A percentile compares a stretch with the other conserved stretches of the same genome.
Conservation (phyloP, 1,140 invertebrate genomes). For the Periplaneta americana region DNA sequence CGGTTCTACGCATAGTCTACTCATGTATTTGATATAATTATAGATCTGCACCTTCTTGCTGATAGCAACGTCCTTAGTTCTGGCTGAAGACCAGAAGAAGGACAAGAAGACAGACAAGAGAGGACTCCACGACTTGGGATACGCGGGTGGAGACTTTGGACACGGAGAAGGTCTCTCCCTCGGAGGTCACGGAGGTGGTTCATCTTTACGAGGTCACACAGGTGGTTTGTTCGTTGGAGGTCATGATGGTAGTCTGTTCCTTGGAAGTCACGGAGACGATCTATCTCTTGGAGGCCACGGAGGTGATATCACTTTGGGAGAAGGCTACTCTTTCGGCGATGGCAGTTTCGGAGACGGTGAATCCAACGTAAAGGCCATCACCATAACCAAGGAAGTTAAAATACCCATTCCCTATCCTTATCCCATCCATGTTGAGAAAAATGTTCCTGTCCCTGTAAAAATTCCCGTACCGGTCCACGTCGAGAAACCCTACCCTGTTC, state of each 20-base stretch:
- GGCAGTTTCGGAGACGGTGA: slow-evolving; percentile 42
- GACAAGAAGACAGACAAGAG: slow-evolving; percentile 3
- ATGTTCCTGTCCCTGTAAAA: slow-evolving; percentile 59
- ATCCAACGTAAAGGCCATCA: slow-evolving; percentile 65
- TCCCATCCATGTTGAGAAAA: slow-evolving; percentile 48
- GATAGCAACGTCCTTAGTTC: too few relatives aligned
- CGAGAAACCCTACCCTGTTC: slow-evolving; percentile 44
- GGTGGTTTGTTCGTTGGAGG: too few relatives aligned
- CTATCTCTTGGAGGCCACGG: not conserved
- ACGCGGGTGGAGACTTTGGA: slow-evolving; percentile 14
- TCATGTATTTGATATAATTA: too few relatives aligned
- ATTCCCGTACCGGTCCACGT: slow-evolving; percentile 48
- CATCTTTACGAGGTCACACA: too few relatives aligned
- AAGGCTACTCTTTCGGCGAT: slow-evolving; percentile 13
- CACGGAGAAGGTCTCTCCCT: too few relatives aligned
- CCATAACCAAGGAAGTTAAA: slow-evolving; percentile 52
- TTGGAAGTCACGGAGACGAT: too few relatives aligned
- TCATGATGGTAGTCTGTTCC: too few relatives aligned
- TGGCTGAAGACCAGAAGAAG: not conserved
- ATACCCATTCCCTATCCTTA: slow-evolving; percentile 54
- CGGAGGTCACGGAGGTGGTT: too few relatives aligned
- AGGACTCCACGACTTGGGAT: not conserved
- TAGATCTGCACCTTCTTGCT: too few relatives aligned
- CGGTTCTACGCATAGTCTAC: too few relatives aligned
- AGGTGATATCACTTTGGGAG: slow-evolving; percentile 27